Evolutionary conservation across 37 sponge, comb jelly and placozoan species (phyloP), one percentile per base, ranked within the genome.

Genomic region (Axinella damicornis): DNA sequence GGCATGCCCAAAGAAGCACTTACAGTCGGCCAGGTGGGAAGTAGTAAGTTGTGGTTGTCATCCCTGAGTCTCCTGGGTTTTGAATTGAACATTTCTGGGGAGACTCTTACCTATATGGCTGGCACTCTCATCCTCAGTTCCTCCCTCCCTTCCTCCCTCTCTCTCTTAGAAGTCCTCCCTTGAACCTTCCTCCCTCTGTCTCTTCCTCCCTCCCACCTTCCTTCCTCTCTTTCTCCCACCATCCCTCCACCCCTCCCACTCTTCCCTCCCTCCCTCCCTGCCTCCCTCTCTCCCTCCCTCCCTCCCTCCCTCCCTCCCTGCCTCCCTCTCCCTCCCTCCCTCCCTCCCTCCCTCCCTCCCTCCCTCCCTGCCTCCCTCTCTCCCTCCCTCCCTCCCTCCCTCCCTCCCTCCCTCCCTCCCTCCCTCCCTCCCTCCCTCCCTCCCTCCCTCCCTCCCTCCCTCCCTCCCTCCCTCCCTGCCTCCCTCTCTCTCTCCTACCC

Each of bases 21-120:
- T 57, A 57, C 74, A 13, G 79, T 90, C 53, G 94, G 94, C 22
- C 83, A 94, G 83, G 93, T 93, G 34, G 25, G 76, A 28, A n/a
- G 38, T 0, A 11, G 36, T 62, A 9, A n/a, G n/a, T n/a, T n/a
- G n/a, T n/a, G n/a, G n/a, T n/a, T n/a, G n/a, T n/a, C n/a, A n/a
- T n/a, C n/a, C n/a, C n/a, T n/a, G n/a, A n/a, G n/a, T n/a, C n/a
- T n/a, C n/a, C n/a, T n/a, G 41, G 20, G 46, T 21, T n/a, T n/a
- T n/a, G n/a, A n/a, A n/a, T n/a, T n/a, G n/a, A n/a, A n/a, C n/a
- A n/a, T n/a, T n/a, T n/a, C n/a, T n/a, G n/a, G n/a, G n/a, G n/a
- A n/a, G n/a, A n/a, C n/a, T n/a, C n/a, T n/a, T n/a, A n/a, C n/a
- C n/a, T n/a, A n/a, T n/a, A n/a, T n/a, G n/a, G n/a, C n/a, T n/a